phyloP scores from a whole-genome alignment of 2,113 vertebrate genomes.

The Pelvicachromis taeniatus region DNA sequence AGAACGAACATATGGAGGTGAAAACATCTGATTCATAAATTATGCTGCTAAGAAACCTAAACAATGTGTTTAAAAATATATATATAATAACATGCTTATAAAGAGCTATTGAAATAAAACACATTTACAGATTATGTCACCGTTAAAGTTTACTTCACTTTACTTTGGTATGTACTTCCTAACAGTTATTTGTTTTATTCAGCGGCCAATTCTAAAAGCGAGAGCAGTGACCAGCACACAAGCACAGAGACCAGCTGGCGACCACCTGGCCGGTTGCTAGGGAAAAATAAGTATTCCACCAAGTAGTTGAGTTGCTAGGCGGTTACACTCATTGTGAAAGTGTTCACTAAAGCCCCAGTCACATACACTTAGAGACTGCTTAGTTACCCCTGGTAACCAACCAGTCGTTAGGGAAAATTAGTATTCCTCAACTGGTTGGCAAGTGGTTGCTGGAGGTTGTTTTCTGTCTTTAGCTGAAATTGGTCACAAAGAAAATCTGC shows the following conservation, averaged over 20 bases:
- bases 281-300: neutral
- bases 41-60: neutral
- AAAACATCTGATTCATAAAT: neutral
- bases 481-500: neutral
- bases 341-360: neutral
- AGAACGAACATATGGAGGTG: neutral
- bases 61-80: neutral
- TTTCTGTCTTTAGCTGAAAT: neutral
- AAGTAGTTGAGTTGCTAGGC: neutral
- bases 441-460: neutral
- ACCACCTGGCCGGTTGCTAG: neutral
- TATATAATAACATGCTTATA: neutral
- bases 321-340: neutral
- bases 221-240: neutral
- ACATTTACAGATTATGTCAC: fast-evolving
- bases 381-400: neutral
- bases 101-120: neutral
- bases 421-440: neutral
- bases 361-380: neutral
- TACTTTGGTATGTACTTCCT: neutral
- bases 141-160: neutral
- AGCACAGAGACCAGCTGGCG: neutral
- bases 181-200: neutral
- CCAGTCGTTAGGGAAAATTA: neutral
- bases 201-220: neutral